Percentiles rank a stretch among this genome's conserved stretches.
These are phyloP conservation scores for Rhabditoides inermis DNA, from an alignment of 2,888 invertebrate genomes.

Conservation along the genomic window DNA sequence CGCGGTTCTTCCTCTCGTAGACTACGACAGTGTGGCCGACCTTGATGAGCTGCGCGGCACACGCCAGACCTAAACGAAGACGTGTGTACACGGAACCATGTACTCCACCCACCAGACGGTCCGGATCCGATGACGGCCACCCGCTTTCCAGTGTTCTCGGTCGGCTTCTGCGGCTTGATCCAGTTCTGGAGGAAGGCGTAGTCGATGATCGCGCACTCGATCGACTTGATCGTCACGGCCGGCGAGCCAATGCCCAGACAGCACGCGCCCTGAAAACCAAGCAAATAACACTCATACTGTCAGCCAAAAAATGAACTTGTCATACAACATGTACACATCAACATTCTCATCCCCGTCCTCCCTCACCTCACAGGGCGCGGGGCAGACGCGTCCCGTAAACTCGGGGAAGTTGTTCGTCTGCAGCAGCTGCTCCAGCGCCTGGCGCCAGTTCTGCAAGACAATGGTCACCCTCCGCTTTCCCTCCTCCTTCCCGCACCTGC, in stretches of 20 bases:
- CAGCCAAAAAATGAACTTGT: background rate
- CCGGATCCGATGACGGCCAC: slow-evolving; percentile 89
- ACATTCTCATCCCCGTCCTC: background rate
- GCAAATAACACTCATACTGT: background rate
- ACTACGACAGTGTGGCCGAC: slow-evolving; percentile 92
- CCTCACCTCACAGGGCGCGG: slow-evolving; percentile 79
- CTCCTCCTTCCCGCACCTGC: too few relatives aligned
- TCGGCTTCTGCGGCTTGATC: slow-evolving; percentile 73
- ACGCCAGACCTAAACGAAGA: slow-evolving; percentile 65
- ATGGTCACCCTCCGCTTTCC: too few relatives aligned
- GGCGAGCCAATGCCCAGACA: slow-evolving; percentile 90
- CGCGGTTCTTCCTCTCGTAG: slow-evolving; percentile 87
- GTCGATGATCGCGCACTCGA: slow-evolving; percentile 96
- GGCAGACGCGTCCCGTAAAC: slow-evolving; percentile 66
- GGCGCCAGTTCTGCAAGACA: slow-evolving; percentile 66
- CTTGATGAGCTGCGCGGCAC: slow-evolving; percentile 91
- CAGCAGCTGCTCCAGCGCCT: slow-evolving; percentile 79
- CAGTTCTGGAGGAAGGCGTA: slow-evolving; percentile 84
- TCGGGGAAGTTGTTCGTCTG: slow-evolving; percentile 96
- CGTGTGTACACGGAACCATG: too few relatives aligned
- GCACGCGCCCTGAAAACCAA: slow-evolving; percentile 69
- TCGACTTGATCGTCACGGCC: slow-evolving; percentile 95
- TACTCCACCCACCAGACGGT: slow-evolving; percentile 60
- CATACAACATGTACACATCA: background rate
- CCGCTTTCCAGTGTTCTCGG: slow-evolving; percentile 68